A percentile compares a stretch with the other conserved stretches of the same genome.
Evolutionary conservation across 2,797 vertebrate genomes (phyloP).

Genomic region (Falco rusticolus): DNA sequence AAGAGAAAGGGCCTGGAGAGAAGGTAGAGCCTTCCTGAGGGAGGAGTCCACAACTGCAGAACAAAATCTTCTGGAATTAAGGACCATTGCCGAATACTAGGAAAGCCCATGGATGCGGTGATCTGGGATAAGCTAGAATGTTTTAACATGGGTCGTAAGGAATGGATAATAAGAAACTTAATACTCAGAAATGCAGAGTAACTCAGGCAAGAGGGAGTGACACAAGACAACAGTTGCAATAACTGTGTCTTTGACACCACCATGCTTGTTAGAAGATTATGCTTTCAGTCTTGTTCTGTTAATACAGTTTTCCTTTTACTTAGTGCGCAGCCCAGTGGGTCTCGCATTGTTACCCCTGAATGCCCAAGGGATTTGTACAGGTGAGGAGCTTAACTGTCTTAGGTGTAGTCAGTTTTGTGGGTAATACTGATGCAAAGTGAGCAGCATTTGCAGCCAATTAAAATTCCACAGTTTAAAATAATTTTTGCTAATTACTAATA

Average conservation of each 20-base stretch:
- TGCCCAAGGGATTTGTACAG: not conserved
- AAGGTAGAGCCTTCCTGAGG: not conserved
- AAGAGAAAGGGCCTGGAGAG: not conserved
- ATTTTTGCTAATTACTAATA: constrained; percentile 40
- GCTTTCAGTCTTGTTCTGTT: not conserved
- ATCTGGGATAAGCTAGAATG: not conserved
- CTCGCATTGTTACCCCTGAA: not conserved
- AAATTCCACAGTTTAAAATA: constrained; percentile 32
- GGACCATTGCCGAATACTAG: not conserved
- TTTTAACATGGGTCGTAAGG: not conserved
- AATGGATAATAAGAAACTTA: not conserved
- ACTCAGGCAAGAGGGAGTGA: not conserved
- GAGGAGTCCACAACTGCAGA: fast-evolving
- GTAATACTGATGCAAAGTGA: not conserved
- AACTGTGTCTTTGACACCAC: not conserved
- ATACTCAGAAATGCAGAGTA: not conserved
- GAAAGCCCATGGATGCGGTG: not conserved
- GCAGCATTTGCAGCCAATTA: not conserved
- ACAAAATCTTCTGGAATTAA: not conserved
- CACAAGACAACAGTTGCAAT: not conserved
- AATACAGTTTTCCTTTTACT: not conserved
- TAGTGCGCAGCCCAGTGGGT: not conserved
- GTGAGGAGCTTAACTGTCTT: not conserved
- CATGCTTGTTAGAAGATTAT: not conserved
- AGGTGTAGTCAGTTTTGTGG: not conserved